Evolutionary conservation across 1,140 invertebrate genomes (phyloP).

Genomic region (Colletes latitarsis): DNA sequence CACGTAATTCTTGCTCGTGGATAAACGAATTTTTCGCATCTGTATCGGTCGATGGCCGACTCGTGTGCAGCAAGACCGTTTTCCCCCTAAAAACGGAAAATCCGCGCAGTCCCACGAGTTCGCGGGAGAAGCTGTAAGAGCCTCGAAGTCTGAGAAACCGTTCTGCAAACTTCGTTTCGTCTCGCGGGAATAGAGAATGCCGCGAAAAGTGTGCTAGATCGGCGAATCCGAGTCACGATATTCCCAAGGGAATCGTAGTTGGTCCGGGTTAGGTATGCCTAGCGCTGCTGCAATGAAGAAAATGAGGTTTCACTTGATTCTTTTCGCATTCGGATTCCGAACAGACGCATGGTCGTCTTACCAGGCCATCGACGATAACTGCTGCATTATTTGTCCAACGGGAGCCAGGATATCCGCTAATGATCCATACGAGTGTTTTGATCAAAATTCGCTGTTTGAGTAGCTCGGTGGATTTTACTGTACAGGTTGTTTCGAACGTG

Average conservation of each 20-base stretch:
- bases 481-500: no score
- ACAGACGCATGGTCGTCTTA: not conserved
- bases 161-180: conserved; percentile 48
- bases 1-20: conserved; percentile 17
- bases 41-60: not conserved
- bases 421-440: no score
- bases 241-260: conserved; percentile 12
- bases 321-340: conserved; percentile 36
- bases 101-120: conserved; percentile 19
- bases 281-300: conserved; percentile 8
- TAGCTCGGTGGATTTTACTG: no score
- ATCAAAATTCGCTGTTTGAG: no score
- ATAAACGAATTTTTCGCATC: not conserved
- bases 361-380: not conserved
- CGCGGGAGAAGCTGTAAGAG: conserved; percentile 18
- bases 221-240: conserved; percentile 50
- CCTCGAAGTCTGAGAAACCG: conserved; percentile 42
- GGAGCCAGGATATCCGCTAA: no score
- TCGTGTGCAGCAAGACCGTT: conserved; percentile 17
- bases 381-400: not conserved
- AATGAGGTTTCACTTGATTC: conserved; percentile 40
- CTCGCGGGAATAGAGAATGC: conserved; percentile 25
- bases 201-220: conserved; percentile 51
- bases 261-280: conserved; percentile 10
- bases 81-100: conserved; percentile 36